A percentile compares a stretch with the other conserved stretches of the same genome.
Evolutionary conservation across 2,113 vertebrate genomes (phyloP).

Genomic region (Guaruba guarouba): DNA sequence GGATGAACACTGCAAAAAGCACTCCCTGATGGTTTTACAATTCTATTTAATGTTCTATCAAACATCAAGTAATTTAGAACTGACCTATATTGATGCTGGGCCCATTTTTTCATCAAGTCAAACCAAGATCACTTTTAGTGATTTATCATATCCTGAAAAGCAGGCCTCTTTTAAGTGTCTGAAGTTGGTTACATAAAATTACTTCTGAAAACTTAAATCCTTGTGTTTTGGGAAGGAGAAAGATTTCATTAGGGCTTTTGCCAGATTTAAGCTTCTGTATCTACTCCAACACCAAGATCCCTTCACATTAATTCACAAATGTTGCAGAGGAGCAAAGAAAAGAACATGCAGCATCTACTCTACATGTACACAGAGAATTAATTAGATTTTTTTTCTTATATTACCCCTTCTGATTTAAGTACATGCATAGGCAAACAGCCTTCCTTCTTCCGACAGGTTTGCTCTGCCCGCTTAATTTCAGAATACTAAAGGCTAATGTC

Average conservation of each 20-base stretch:
- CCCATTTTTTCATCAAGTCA: background rate
- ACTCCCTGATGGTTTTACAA: background rate
- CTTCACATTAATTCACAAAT: background rate
- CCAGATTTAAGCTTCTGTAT: background rate
- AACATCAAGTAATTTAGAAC: background rate
- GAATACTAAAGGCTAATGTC: background rate
- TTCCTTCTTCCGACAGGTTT: background rate
- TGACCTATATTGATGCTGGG: background rate
- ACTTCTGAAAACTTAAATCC: background rate
- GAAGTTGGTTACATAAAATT: background rate
- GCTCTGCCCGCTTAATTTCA: background rate
- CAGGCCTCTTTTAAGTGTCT: background rate
- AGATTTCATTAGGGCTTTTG: background rate
- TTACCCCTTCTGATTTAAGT: background rate
- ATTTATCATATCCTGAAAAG: background rate
- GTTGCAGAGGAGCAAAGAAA: background rate
- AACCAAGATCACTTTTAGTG: background rate
- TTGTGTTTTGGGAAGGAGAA: background rate
- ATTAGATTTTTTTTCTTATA: background rate
- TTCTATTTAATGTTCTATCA: background rate
- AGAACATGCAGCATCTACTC: background rate
- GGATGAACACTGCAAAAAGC: background rate
- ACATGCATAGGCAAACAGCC: background rate
- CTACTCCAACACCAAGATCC: background rate
- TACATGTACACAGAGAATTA: background rate